A percentile compares a stretch with the other conserved stretches of the same genome.
phyloP scores from a whole-genome alignment of 2,113 vertebrate genomes.

The Chamaea fasciata region DNA sequence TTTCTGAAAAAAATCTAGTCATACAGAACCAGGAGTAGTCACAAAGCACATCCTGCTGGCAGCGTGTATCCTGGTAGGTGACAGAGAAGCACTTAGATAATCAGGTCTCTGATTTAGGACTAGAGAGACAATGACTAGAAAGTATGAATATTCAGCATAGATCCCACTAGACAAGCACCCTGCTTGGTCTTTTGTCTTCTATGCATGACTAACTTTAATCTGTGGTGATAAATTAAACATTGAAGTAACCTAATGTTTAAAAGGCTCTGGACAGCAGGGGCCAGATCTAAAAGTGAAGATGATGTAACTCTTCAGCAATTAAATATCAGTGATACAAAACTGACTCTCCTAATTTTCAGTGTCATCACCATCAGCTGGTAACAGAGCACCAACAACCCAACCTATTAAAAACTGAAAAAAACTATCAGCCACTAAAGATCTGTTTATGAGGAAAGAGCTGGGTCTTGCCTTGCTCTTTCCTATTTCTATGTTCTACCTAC shows the following conservation, averaged over 20 bases:
- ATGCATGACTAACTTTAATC: not conserved
- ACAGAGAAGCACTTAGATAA: not conserved
- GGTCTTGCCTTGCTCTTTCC: not conserved
- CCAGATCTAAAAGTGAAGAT: not conserved
- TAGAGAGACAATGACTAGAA: not conserved
- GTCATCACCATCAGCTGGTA: not conserved
- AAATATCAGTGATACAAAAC: not conserved
- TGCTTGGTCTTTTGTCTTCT: not conserved
- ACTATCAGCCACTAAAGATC: accelerated
- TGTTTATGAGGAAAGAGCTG: not conserved
- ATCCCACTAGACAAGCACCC: not conserved
- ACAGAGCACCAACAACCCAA: not conserved
- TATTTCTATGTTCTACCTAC: not conserved
- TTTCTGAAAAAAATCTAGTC: not conserved
- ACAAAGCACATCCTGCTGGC: not conserved
- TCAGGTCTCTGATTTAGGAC: not conserved
- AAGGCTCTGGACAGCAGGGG: not conserved
- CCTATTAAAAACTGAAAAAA: not conserved
- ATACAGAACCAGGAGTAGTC: not conserved
- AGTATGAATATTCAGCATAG: conserved; percentile 16
- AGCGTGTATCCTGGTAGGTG: not conserved
- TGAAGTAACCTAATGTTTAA: not conserved
- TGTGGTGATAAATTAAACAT: conserved; percentile 9
- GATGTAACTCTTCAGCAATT: not conserved
- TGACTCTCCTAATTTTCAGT: not conserved